phyloP scores from a whole-genome alignment of 2,113 vertebrate species.

The Hucho hucho region DNA sequence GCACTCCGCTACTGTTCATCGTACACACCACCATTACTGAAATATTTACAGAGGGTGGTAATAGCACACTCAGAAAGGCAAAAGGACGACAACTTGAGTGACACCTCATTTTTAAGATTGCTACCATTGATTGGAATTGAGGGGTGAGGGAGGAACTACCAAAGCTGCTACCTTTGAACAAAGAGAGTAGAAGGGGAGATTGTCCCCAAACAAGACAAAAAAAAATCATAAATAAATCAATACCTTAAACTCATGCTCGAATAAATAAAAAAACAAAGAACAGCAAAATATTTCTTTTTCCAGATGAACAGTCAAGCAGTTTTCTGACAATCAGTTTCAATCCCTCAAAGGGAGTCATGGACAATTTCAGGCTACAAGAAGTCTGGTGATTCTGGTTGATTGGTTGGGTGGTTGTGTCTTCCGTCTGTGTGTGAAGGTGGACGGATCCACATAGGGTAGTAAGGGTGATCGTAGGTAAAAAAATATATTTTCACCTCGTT shows the following conservation, averaged over 20 bases:
- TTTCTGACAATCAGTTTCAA: background rate
- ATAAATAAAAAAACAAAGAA: background rate
- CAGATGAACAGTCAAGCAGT: conserved; percentile 3
- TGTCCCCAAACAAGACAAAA: conserved; percentile 15
- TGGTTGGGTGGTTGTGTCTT: background rate
- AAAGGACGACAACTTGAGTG: conserved; percentile 2
- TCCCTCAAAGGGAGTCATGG: background rate
- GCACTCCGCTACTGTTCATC: background rate
- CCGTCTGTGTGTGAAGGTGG: no score
- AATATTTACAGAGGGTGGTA: conserved; percentile 10
- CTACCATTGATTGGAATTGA: conserved; percentile 22
- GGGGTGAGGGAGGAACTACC: conserved; percentile 2
- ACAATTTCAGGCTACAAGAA: background rate
- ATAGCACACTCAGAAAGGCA: conserved; percentile 25
- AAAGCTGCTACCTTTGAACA: conserved; percentile 19
- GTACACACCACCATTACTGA: conserved; percentile 5
- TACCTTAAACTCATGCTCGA: conserved; percentile 39
- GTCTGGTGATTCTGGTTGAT: background rate
- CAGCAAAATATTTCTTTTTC: background rate
- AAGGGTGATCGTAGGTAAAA: background rate
- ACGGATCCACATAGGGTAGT: background rate
- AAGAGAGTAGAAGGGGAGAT: background rate
- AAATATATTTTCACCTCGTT: background rate
- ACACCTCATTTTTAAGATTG: conserved; percentile 8
- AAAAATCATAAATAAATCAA: conserved; percentile 37